Evolutionary conservation across 2,888 invertebrate species (phyloP).

Genomic region (Metacarcinus magister): DNA sequence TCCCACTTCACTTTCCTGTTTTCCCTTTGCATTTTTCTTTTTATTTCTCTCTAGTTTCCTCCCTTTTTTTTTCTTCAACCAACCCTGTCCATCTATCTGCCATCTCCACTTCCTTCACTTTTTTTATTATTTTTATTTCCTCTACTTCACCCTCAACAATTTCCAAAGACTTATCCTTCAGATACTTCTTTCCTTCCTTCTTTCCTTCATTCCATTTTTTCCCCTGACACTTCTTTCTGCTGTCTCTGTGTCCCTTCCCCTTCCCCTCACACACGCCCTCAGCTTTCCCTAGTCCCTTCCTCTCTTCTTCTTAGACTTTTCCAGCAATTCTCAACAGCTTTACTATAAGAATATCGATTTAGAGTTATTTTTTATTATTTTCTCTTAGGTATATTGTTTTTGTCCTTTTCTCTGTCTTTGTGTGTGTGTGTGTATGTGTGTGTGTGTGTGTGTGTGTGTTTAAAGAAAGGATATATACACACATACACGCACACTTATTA

Average conservation of each 20-base stretch:
- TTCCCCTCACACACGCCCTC: not conserved
- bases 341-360: not conserved
- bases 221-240: not conserved
- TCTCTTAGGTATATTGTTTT: not conserved
- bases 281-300: not conserved
- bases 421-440: too few relatives aligned
- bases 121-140: too few relatives aligned
- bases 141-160: too few relatives aligned
- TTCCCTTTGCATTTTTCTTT: too few relatives aligned
- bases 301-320: not conserved
- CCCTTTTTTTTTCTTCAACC: too few relatives aligned
- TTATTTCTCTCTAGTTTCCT: too few relatives aligned
- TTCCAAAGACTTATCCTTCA: not conserved
- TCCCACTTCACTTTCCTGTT: too few relatives aligned
- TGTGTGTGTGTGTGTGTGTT: too few relatives aligned
- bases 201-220: not conserved
- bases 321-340: not conserved
- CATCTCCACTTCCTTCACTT: too few relatives aligned
- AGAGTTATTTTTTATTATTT: not conserved
- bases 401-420: not conserved
- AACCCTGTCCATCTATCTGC: too few relatives aligned
- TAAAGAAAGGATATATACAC: too few relatives aligned
- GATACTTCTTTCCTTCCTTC: not conserved
- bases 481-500: too few relatives aligned
- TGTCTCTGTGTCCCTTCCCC: not conserved